Percentiles rank a stretch among this genome's conserved stretches.
These are phyloP conservation scores for Neofelis nebulosa DNA, from an alignment of 2,113 vertebrate genomes.

Conservation along the genomic window DNA sequence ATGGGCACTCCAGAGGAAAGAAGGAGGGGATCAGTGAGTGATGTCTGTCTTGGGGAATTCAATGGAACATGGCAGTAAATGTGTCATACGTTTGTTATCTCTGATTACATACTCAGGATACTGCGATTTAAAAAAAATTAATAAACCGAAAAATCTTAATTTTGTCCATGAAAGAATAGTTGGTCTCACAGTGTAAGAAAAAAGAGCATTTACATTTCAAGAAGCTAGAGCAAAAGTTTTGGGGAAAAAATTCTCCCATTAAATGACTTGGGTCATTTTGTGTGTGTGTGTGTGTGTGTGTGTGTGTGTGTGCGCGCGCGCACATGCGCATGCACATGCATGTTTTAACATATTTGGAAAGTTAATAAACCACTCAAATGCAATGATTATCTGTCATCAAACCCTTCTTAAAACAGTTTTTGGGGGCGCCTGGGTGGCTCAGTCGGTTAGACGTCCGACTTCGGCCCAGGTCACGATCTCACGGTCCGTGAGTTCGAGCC, in stretches of 20 bases:
- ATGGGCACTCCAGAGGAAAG: background rate
- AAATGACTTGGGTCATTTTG: background rate
- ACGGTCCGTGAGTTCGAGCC: too few relatives aligned
- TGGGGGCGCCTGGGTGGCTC: too few relatives aligned
- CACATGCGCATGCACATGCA: too few relatives aligned
- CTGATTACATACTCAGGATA: background rate
- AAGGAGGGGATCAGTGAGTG: background rate
- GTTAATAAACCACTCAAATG: background rate
- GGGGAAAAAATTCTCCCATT: background rate
- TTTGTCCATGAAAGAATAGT: background rate
- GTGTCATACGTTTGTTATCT: background rate
- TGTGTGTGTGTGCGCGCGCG: background rate
- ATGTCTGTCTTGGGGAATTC: background rate
- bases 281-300: background rate
- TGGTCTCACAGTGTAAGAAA: background rate
- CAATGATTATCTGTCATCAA: background rate
- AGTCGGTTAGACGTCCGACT: too few relatives aligned
- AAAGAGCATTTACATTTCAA: background rate
- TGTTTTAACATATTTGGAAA: background rate
- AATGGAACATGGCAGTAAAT: too few relatives aligned
- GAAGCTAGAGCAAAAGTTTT: background rate
- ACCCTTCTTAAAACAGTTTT: background rate
- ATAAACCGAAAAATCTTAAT: background rate
- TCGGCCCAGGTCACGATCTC: too few relatives aligned
- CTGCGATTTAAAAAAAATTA: background rate